Percentiles rank a stretch among this genome's conserved stretches.
These are phyloP conservation scores for Delichon dasypus DNA, from an alignment of 2,797 vertebrate genomes.

Conservation along the genomic window DNA sequence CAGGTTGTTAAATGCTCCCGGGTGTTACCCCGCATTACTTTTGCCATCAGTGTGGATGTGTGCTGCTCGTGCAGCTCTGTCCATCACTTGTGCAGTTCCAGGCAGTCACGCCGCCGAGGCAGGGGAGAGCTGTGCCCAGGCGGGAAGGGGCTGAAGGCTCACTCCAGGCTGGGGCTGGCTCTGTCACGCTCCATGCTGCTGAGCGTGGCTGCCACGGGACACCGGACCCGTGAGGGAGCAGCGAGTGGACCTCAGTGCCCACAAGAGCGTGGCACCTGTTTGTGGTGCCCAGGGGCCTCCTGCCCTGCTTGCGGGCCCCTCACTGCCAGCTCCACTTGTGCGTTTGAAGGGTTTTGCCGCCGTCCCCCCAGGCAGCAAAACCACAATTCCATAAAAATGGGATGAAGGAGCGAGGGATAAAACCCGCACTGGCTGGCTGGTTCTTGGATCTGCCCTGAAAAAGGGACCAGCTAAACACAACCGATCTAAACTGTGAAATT, in stretches of 20 bases:
- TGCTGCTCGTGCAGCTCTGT: neutral
- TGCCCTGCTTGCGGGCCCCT: neutral
- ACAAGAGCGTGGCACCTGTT: rapidly evolving
- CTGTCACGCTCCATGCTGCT: neutral
- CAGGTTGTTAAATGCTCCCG: neutral
- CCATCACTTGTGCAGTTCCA: neutral
- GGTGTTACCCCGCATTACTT: neutral
- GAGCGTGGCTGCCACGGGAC: rapidly evolving
- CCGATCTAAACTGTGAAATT: rapidly evolving
- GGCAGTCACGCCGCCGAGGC: neutral
- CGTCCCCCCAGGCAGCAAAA: neutral
- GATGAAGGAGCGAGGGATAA: neutral
- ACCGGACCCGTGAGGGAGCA: rapidly evolving
- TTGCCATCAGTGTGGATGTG: neutral
- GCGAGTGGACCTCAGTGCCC: neutral
- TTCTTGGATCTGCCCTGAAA: neutral
- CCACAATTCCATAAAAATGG: neutral
- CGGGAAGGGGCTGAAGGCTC: neutral
- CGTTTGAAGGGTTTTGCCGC: neutral
- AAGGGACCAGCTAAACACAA: neutral
- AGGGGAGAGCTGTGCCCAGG: neutral
- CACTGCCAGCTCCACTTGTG: rapidly evolving
- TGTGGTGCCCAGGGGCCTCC: neutral
- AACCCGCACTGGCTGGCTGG: rapidly evolving
- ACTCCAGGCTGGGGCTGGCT: neutral